These are phyloP conservation scores for Saturnia pavonia DNA, from an alignment of 2,888 invertebrate genomes.

Conservation along the genomic window DNA sequence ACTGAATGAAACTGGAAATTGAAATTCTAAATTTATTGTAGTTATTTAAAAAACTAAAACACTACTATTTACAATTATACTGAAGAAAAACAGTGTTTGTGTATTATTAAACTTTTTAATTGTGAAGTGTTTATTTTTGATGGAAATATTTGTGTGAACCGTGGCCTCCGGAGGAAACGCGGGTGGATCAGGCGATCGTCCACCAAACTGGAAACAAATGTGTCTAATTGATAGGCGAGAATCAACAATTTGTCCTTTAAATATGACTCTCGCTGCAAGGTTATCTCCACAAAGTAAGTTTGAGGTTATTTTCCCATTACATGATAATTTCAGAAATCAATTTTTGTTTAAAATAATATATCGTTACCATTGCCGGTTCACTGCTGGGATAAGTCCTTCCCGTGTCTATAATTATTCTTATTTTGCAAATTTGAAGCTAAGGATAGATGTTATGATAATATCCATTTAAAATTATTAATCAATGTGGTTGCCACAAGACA, in stretches of 20 bases:
- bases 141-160: constrained; percentile 37
- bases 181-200: constrained; percentile 47
- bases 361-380: neutral
- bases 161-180: constrained; percentile 56
- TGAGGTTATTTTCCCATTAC: constrained; percentile 18
- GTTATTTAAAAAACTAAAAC: neutral
- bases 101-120: neutral
- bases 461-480: neutral
- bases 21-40: neutral
- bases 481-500: neutral
- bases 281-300: constrained; percentile 69
- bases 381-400: neutral
- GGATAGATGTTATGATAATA: neutral
- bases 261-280: constrained; percentile 72
- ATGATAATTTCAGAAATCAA: neutral
- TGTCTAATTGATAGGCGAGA: constrained; percentile 60
- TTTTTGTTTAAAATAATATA: too few species aligned
- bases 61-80: constrained; percentile 14
- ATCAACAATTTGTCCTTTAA: constrained; percentile 51
- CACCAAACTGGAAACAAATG: constrained; percentile 56
- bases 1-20: constrained; percentile 20
- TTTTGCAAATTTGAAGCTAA: neutral
- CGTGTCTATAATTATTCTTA: neutral
- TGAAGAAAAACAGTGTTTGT: neutral
- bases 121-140: constrained; percentile 19